Evolutionary conservation across 2,797 vertebrate species (phyloP).

Genomic region (Squalus acanthias): DNA sequence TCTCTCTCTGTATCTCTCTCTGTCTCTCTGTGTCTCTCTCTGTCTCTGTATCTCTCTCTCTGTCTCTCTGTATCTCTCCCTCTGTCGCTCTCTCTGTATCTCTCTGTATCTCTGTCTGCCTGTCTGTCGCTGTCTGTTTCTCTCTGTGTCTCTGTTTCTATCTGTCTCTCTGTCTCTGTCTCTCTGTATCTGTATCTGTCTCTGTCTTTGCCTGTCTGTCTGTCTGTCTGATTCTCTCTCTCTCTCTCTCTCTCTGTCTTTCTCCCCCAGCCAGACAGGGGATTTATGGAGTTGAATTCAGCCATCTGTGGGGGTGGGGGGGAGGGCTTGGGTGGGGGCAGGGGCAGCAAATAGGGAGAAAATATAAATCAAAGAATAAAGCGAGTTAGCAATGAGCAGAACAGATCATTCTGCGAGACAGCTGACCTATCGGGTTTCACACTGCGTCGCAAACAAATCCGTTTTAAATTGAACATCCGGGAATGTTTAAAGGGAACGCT

Average conservation of each 20-base stretch:
- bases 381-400: background rate
- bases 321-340: too few species aligned
- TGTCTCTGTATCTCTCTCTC: too few species aligned
- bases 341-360: background rate
- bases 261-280: background rate
- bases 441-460: background rate
- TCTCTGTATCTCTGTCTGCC: too few species aligned
- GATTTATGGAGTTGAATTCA: background rate
- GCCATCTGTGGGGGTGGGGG: background rate
- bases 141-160: background rate
- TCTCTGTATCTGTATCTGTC: too few species aligned
- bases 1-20: too few species aligned
- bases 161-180: too few species aligned
- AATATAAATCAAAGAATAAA: background rate
- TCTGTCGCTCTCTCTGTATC: too few species aligned
- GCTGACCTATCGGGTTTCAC: background rate
- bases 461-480: background rate
- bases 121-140: background rate
- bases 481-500: background rate
- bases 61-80: too few species aligned
- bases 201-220: too few species aligned
- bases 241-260: too few species aligned
- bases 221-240: too few species aligned
- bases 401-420: background rate
- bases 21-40: too few species aligned